Percentiles rank a stretch among this genome's conserved stretches.
Conservation (phyloP, 2,888 invertebrate species). For the Horisme vitalbata region DNA sequence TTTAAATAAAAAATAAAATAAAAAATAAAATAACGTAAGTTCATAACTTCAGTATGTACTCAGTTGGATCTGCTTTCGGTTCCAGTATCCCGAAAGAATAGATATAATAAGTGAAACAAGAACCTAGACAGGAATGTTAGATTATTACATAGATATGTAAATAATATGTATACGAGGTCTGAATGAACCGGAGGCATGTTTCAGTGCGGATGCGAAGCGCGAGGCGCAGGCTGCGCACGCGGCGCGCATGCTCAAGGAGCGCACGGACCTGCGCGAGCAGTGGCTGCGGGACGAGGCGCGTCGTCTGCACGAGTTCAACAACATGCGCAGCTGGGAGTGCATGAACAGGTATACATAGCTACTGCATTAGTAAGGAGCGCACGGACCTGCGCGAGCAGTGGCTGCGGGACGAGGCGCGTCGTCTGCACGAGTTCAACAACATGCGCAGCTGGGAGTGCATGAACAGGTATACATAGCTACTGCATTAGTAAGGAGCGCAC, state of each 20-base stretch:
- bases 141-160: neutral
- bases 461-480: conserved; percentile 45
- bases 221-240: conserved; percentile 50
- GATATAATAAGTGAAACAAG: too few relatives aligned
- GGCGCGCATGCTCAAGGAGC: conserved; percentile 49
- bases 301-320: conserved; percentile 55
- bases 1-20: too few relatives aligned
- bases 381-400: conserved; percentile 48
- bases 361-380: conserved; percentile 47
- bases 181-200: too few relatives aligned
- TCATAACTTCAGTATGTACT: too few relatives aligned
- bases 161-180: too few relatives aligned
- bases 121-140: too few relatives aligned
- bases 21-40: too few relatives aligned
- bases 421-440: conserved; percentile 59
- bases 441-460: conserved; percentile 79
- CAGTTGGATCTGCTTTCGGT: too few relatives aligned
- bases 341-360: conserved; percentile 54
- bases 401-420: conserved; percentile 54
- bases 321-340: conserved; percentile 78
- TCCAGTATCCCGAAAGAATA: too few relatives aligned
- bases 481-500: conserved; percentile 49
- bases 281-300: conserved; percentile 56
- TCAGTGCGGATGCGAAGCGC: conserved; percentile 51
- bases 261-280: conserved; percentile 48